phyloP scores from a whole-genome alignment of 2,113 vertebrate genomes.

The Bothrops jararaca region DNA sequence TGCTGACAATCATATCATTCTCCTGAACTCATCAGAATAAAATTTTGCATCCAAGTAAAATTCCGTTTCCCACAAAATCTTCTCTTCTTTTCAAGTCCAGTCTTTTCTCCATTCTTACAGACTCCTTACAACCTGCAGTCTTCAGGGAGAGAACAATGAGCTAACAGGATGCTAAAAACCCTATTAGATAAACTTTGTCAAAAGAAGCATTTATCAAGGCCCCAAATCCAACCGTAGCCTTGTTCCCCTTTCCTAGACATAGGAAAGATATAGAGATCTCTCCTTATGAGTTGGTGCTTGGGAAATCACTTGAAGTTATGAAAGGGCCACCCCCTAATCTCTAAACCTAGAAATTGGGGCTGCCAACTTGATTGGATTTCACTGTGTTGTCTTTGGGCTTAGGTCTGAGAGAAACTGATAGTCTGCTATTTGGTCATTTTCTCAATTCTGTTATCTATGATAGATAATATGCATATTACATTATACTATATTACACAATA shows the following conservation, averaged over 20 bases:
- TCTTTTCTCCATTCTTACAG: background rate
- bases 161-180: background rate
- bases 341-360: background rate
- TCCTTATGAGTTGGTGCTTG: background rate
- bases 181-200: background rate
- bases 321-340: background rate
- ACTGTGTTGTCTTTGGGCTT: background rate
- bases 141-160: background rate
- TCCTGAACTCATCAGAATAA: background rate
- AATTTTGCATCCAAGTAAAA: background rate
- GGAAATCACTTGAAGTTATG: background rate
- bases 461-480: background rate
- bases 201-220: background rate
- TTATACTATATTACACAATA: background rate
- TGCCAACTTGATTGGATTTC: background rate
- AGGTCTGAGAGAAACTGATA: background rate
- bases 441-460: background rate
- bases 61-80: background rate
- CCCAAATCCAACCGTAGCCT: background rate
- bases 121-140: background rate
- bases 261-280: background rate
- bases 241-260: background rate
- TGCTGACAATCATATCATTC: background rate
- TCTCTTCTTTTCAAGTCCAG: background rate
- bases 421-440: background rate